phyloP scores from a whole-genome alignment of 2,888 invertebrate species.

The Diloba caeruleocephala region DNA sequence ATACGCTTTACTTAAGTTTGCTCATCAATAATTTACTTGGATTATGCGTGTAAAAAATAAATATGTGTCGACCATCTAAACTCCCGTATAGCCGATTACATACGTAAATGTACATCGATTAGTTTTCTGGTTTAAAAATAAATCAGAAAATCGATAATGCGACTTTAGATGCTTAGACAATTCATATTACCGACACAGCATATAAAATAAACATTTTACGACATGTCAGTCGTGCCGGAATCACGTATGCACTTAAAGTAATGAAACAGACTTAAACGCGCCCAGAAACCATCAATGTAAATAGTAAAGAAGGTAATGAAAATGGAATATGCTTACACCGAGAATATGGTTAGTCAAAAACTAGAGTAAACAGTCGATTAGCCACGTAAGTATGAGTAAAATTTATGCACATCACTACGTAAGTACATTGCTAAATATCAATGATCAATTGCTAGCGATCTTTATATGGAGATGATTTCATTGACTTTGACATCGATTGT shows the following conservation, averaged over 20 bases:
- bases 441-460: constrained; percentile 43
- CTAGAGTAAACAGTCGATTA: neutral
- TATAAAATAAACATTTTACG: constrained; percentile 54
- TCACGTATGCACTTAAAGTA: constrained; percentile 49
- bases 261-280: constrained; percentile 36
- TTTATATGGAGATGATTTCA: constrained; percentile 46
- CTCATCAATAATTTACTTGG: constrained; percentile 24
- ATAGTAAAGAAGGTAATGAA: constrained; percentile 1
- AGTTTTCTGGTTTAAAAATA: constrained; percentile 11
- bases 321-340: neutral
- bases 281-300: constrained; percentile 14
- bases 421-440: constrained; percentile 37
- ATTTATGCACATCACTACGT: constrained; percentile 1
- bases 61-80: constrained; percentile 2
- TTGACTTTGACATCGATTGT: constrained; percentile 16
- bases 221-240: constrained; percentile 49
- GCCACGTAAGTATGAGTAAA: neutral
- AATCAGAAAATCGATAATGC: constrained; percentile 12
- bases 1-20: constrained; percentile 2
- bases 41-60: neutral
- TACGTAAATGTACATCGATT: constrained; percentile 1
- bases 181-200: constrained; percentile 34
- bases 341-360: neutral
- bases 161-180: constrained; percentile 26
- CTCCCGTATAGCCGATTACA: constrained; percentile 3